Base-by-base conservation (phyloP, 2,888 invertebrate genomes). In the Brachypterus glaber region DNA sequence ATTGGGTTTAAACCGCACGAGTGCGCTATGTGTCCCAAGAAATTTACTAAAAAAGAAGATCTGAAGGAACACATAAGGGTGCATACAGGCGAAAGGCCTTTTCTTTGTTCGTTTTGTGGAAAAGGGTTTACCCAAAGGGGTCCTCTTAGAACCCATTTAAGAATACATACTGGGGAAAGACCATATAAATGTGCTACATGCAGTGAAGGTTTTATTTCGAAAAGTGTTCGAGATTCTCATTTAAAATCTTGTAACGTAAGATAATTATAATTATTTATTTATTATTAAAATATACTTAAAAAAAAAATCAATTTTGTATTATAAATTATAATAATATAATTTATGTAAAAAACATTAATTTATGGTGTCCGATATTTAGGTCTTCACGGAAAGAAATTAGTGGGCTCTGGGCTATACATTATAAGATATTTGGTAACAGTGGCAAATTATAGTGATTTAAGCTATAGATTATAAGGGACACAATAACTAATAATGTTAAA, bases 91-190 rank as follows among this genome's bases (percentile, higher is more conserved):
- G 44, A 48, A 24, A 48, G 44, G 25, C 46, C 47, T 2, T 57
- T 55, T 32, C 48, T 52, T 14, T 63, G 63, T 34, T 69, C 72
- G 21, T 53, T 67, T 2, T 74, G 74, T 37, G 71, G 71, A 0
- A 73, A 73, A 44, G 62, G 64, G 0, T 56, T 73, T n/a, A 58
- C 64, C 1, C 68, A 60, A 17, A 58, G 54, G 8, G 67, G 65
- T 37, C 50, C 50, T 21, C 43, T 55, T 4, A 48, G 47, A 26
- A 48, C 47, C 18, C 54, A 55, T 39, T 3, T 48, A 18, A 48
- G 44, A 35, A 44, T 39, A 3, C 48, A 48, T 43, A 41, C 47
- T 13, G 41, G 46, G 4, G 44, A 49, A 35, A 33, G 42, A 18
- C 17, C 41, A 2, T 55, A 54, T 26, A 42, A 47, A 11, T 57